Conservation (phyloP, 2,888 invertebrate species). For the Tetragonula carbonaria region DNA sequence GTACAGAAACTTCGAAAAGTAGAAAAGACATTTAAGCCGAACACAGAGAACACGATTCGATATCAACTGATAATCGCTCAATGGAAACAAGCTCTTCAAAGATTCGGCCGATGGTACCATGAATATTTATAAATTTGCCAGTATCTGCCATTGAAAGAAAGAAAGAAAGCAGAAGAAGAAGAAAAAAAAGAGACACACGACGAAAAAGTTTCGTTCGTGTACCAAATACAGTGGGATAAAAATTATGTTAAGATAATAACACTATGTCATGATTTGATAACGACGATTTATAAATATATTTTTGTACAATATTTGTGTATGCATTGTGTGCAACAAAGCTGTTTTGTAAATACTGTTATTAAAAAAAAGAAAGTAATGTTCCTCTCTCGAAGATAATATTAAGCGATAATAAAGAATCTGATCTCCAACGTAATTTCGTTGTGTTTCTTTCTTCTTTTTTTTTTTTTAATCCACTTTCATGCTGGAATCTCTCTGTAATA, state of each 20-base stretch:
- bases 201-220: not conserved
- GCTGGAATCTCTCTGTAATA: too few relatives aligned
- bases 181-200: not conserved
- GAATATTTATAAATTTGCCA: conserved; percentile 35
- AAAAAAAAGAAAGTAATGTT: not conserved
- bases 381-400: too few relatives aligned
- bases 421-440: too few relatives aligned
- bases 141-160: not conserved
- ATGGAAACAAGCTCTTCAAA: conserved; percentile 86
- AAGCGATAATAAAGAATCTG: too few relatives aligned
- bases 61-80: conserved; percentile 81
- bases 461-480: too few relatives aligned
- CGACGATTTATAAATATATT: not conserved
- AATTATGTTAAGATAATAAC: too few relatives aligned
- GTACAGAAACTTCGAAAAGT: conserved; percentile 86
- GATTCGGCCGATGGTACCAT: conserved; percentile 87
- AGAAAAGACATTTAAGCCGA: conserved; percentile 87
- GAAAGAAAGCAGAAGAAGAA: too few relatives aligned
- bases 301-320: not conserved
- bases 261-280: not conserved
- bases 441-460: too few relatives aligned
- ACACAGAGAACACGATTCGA: conserved; percentile 75
- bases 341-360: not conserved
- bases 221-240: not conserved
- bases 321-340: not conserved